Conservation (phyloP, 2,797 vertebrate genomes). For the Rhinella marina region DNA sequence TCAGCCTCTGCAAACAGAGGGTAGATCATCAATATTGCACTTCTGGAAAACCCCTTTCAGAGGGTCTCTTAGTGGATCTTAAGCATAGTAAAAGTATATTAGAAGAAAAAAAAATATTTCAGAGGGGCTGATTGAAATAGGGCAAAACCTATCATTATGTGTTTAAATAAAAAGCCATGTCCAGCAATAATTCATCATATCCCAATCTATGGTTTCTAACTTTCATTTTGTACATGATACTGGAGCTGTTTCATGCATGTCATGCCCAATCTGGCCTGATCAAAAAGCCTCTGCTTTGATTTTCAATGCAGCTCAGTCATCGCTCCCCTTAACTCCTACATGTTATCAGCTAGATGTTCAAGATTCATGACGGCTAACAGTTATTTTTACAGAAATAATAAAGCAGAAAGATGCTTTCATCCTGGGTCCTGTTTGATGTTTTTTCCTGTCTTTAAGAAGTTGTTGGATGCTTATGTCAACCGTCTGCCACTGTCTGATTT, state of each 20-base stretch:
- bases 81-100: too few species aligned
- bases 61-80: not conserved
- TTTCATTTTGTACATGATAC: not conserved
- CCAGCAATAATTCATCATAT: not conserved
- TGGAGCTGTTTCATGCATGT: not conserved
- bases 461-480: not conserved
- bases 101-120: too few species aligned
- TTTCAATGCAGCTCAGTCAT: slow-evolving; percentile 12
- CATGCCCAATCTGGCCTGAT: slow-evolving; percentile 9
- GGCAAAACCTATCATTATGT: not conserved
- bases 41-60: too few species aligned
- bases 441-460: not conserved
- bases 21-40: too few species aligned
- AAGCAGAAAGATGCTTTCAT: slow-evolving; percentile 13
- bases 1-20: too few species aligned
- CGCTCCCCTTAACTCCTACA: not conserved
- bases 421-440: slow-evolving; percentile 2
- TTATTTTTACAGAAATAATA: not conserved
- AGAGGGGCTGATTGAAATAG: not conserved
- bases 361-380: slow-evolving; percentile 8
- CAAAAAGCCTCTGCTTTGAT: slow-evolving; percentile 24
- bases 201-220: not conserved
- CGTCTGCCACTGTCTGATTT: slow-evolving; percentile 1
- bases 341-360: not conserved
- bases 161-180: not conserved